Percentiles rank a stretch among this genome's conserved stretches.
Conservation (phyloP, 2,797 vertebrate species). For the Pygocentrus nattereri region DNA sequence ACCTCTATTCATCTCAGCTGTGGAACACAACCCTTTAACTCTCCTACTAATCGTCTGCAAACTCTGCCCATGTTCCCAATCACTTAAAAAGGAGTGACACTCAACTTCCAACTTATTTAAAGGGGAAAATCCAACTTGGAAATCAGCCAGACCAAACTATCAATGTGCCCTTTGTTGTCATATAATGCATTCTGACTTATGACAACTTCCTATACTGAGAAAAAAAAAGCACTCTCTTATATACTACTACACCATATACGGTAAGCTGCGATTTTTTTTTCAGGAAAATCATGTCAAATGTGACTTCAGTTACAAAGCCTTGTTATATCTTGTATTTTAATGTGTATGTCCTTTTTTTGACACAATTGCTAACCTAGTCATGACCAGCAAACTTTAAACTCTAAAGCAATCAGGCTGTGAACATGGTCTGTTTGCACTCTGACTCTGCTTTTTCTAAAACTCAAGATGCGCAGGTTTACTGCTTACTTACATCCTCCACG, state of each 20-base stretch:
- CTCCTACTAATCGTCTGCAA: neutral
- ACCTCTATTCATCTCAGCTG: neutral
- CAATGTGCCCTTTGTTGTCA: neutral
- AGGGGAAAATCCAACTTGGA: neutral
- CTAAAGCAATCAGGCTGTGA: neutral
- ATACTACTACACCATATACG: too few species aligned
- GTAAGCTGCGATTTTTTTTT: too few species aligned
- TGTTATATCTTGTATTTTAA: too few species aligned
- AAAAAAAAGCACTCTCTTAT: too few species aligned
- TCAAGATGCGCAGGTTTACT: neutral
- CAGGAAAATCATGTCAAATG: too few species aligned
- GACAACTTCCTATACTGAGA: too few species aligned
- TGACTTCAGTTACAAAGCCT: too few species aligned
- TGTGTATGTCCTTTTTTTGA: too few species aligned
- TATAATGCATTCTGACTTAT: too few species aligned
- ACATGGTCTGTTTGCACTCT: too few species aligned
- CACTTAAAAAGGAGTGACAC: neutral
- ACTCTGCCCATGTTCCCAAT: neutral
- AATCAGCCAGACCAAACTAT: too few species aligned
- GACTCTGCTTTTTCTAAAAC: neutral
- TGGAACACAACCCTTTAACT: neutral
- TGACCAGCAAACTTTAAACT: neutral
- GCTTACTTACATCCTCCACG: slow-evolving; percentile 90
- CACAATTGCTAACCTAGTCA: neutral
- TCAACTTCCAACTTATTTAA: neutral